Conservation (phyloP, 2,113 vertebrate species). For the Pangasianodon gigas region DNA sequence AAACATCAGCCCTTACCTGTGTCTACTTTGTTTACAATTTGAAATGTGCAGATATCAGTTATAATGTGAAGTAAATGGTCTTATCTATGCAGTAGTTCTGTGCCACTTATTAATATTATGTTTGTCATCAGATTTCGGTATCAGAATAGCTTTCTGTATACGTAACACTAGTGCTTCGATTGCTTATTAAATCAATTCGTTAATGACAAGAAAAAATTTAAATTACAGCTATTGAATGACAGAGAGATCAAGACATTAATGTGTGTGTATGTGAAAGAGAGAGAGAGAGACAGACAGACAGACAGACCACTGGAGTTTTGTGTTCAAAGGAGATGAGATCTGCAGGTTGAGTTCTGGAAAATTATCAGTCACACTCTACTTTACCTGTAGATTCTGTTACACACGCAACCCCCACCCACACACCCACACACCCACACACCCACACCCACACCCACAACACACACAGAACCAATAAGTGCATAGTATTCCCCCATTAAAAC, state of each 20-base stretch:
- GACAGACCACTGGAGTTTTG: not conserved
- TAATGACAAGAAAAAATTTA: not conserved
- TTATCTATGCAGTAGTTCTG: not conserved
- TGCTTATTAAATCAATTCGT: not conserved
- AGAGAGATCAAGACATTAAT: not conserved
- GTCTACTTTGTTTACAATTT: not conserved
- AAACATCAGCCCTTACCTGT: not conserved
- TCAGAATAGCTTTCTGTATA: not conserved
- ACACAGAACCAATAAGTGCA: not conserved
- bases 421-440: not conserved
- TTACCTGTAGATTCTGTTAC: slow-evolving; percentile 63
- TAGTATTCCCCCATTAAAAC: not conserved
- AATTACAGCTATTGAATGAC: not conserved
- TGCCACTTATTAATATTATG: not conserved
- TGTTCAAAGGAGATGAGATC: slow-evolving; percentile 63
- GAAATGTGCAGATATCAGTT: not conserved
- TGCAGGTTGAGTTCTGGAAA: slow-evolving; percentile 71
- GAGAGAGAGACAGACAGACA: not conserved
- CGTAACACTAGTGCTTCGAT: not conserved
- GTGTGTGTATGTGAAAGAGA: not conserved
- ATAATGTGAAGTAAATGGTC: not conserved
- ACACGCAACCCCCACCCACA: slow-evolving; percentile 1
- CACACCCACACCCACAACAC: too few relatives aligned
- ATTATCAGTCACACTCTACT: slow-evolving; percentile 68
- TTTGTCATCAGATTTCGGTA: not conserved